Evolutionary conservation across 2,797 vertebrate species (phyloP), one percentile per base, ranked within the genome.

Genomic region (Fratercula arctica): DNA sequence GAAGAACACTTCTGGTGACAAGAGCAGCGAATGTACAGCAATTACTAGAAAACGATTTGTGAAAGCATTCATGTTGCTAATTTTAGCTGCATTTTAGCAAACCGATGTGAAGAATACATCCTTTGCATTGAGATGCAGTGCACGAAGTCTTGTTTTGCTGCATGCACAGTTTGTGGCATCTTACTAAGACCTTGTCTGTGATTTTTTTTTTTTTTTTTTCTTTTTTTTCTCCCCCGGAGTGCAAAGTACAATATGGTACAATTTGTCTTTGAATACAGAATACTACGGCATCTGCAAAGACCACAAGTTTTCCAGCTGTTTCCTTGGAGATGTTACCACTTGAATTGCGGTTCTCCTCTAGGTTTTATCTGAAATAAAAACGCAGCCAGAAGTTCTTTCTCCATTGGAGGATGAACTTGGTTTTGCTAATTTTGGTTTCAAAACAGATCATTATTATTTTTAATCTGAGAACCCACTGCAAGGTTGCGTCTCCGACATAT

Each of bases 241-340:
- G 19, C 72, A 10, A 25, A n/a, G 37, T 45, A 43, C 51, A 28
- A 13, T 23, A 13, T 33, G 26, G 54, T 63, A 31, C 50, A n/a
- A 2, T 51, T 75, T 73, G n/a, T 75, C 68, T 64, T 35, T 31
- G 26, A 68, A 57, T 45, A 60, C 61, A 59, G 41, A 64, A 69
- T 24, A 8, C 39, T 46, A 25, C 51, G 56, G 76, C 64, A 64
- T 75, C 64, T 73, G 66, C 73, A 66, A 35, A 53, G 43, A 77
- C 41, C 35, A 8, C 41, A 33, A 18, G 39, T 80, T 89, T 92
- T 90, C 94, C 92, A 70, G 92, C 93, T 85, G 86, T 95, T 95
- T 84, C 92, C 94, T 90, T 79, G 89, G 87, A 93, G 92, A 94
- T 91, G 59, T 33, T 72, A 28, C 66, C 66, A 17, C 48, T 72